Base-by-base conservation (phyloP, 2,888 invertebrate species). In the Microctonus aethiopoides region DNA sequence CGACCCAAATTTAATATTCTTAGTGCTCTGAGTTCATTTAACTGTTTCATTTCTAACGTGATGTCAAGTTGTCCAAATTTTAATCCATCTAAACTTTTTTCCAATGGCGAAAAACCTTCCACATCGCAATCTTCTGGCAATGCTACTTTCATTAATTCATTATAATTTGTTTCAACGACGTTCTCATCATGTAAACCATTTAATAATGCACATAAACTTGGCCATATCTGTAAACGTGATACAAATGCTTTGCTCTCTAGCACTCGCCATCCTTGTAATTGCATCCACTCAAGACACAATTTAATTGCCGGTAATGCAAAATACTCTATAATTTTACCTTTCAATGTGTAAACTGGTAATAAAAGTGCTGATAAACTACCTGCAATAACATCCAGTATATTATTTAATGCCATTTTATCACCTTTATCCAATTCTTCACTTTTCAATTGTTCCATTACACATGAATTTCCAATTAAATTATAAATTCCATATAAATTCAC, bases 81-180 rank as follows among this genome's bases (percentile, higher is more conserved):
- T 9, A 92, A 88, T 2, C 87, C 86, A 62, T 88, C 88, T 76
- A 92, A 89, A 61, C 89, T 89, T 60, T 87, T 88, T 78, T 91
- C 91, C 51, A 95, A 87, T 0, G 94, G 95, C 73, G 93, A 86
- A 87, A 95, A 95, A 22, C 95, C 94, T 81, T 93, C 91, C 64
- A 95, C 86, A 84, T 94, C 93, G 79, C 91, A 91, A 85, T 95
- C 95, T 86, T 95, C 95, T 0, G 92, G 92, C 65, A 95, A 87
- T 3, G 95, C 94, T 56, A 90, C 88, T 74, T 89, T 89, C 41
- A 87, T 83, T 92, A 90, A 90, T 78, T 88, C 87, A 72, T 88
- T 87, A 65, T 86, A 84, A 74, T 89, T 86, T 77, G 90, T 89
- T 74, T 88, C 87, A 72, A 83, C 82, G 71, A 89, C 81, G 65